Conservation (phyloP, 2,113 vertebrate species). For the Globicephala melas region DNA sequence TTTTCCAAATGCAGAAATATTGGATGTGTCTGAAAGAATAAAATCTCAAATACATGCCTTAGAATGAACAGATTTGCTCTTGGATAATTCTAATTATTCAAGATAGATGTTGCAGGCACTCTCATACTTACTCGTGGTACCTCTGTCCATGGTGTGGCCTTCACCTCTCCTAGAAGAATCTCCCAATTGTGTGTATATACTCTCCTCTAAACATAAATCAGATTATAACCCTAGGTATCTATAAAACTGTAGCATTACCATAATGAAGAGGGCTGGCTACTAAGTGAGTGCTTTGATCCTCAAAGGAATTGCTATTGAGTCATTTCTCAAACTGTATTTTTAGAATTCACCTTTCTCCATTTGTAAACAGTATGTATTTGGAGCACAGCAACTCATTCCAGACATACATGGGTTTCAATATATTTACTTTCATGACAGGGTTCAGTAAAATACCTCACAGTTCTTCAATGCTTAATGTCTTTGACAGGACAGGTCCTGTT, state of each 20-base stretch:
- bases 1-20: conserved; percentile 49
- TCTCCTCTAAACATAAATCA: neutral
- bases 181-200: neutral
- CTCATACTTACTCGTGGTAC: neutral
- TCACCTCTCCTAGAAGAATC: neutral
- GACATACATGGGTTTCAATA: neutral
- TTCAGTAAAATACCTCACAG: neutral
- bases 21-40: conserved; percentile 31
- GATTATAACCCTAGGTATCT: neutral
- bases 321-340: conserved; percentile 15
- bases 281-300: neutral
- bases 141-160: neutral
- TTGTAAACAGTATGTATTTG: conserved; percentile 18
- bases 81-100: neutral
- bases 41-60: neutral
- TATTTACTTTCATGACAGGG: conserved; percentile 28
- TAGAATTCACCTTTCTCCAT: conserved; percentile 31
- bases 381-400: conserved; percentile 26
- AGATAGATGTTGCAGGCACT: neutral
- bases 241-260: neutral
- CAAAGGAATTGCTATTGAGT: conserved; percentile 33
- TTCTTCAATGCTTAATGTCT: conserved; percentile 42
- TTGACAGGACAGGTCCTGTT: neutral
- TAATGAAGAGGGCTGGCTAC: conserved; percentile 35
- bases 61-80: conserved; percentile 10